A percentile compares a stretch with the other conserved stretches of the same genome.
These are phyloP conservation scores for Acropora tenuis DNA, from an alignment of 64 coral and sea anemone species.

Conservation along the genomic window DNA sequence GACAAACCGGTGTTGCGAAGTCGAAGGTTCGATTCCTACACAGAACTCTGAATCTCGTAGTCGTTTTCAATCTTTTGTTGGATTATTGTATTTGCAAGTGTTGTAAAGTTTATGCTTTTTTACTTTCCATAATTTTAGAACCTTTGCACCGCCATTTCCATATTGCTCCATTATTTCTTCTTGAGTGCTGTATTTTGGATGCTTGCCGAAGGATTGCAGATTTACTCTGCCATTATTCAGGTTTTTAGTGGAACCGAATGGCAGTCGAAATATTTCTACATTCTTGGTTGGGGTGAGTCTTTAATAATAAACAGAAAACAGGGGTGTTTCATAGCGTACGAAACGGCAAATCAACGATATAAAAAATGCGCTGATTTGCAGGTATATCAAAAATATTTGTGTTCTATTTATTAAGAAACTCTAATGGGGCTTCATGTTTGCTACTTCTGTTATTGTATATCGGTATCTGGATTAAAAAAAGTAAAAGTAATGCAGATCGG, in stretches of 20 bases:
- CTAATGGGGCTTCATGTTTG: too few relatives aligned
- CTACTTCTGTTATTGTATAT: too few relatives aligned
- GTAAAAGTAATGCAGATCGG: too few relatives aligned
- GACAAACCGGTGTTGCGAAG: too few relatives aligned
- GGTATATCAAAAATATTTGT: too few relatives aligned
- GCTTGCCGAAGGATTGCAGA: constrained; percentile 68
- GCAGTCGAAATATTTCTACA: constrained; percentile 50
- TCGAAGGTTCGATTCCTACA: too few relatives aligned
- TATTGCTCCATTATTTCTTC: constrained; percentile 62
- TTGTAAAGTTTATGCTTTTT: neutral
- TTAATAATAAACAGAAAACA: too few relatives aligned
- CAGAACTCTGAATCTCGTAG: too few relatives aligned
- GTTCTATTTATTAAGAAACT: too few relatives aligned
- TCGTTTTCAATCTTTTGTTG: too few relatives aligned
- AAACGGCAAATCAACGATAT: neutral
- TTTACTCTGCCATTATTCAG: constrained; percentile 65
- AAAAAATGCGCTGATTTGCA: neutral
- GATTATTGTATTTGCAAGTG: neutral
- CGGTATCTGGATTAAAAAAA: too few relatives aligned
- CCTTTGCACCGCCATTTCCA: constrained; percentile 41
- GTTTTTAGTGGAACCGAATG: constrained; percentile 36
- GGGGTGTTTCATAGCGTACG: too few relatives aligned
- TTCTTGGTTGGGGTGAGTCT: constrained; percentile 77
- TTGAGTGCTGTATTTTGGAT: constrained; percentile 69
- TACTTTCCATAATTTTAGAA: neutral